Percentiles rank a stretch among this genome's conserved stretches.
These are phyloP conservation scores for Drosophila mercatorum DNA, from an alignment of 2,888 invertebrate genomes.

Conservation along the genomic window DNA sequence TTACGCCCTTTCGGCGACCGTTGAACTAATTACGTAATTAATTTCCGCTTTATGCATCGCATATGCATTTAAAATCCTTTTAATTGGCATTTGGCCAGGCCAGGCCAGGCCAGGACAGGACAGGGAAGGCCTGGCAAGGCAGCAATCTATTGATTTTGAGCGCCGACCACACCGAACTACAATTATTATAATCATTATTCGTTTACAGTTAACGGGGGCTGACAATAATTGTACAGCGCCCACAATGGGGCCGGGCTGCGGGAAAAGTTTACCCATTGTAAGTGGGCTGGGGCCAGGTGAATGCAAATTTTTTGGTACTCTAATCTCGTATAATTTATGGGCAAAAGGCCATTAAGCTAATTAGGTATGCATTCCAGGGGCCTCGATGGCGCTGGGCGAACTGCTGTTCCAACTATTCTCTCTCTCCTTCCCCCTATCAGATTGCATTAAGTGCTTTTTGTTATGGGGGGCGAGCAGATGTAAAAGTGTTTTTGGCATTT, in stretches of 20 bases:
- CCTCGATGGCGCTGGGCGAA: constrained; percentile 21
- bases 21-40: constrained; percentile 50
- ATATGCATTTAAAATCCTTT: constrained; percentile 46
- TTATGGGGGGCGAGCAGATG: constrained; percentile 16
- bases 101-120: constrained; percentile 8
- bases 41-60: constrained; percentile 45
- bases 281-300: constrained; percentile 33
- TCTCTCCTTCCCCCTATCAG: constrained; percentile 1
- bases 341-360: constrained; percentile 71
- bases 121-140: constrained; percentile 19
- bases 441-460: constrained; percentile 12
- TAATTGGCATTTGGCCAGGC: constrained; percentile 56
- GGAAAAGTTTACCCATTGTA: constrained; percentile 7
- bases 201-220: constrained; percentile 22
- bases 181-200: constrained; percentile 61
- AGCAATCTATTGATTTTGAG: constrained; percentile 64
- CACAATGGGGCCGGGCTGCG: neutral
- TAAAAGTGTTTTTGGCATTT: constrained; percentile 37
- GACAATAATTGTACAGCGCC: constrained; percentile 49
- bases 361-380: constrained; percentile 73
- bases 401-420: constrained; percentile 41
- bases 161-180: constrained; percentile 21
- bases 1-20: constrained; percentile 2
- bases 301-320: constrained; percentile 57
- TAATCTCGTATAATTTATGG: constrained; percentile 72